Conservation (phyloP, 2,113 vertebrate genomes). For the Ictalurus punctatus region DNA sequence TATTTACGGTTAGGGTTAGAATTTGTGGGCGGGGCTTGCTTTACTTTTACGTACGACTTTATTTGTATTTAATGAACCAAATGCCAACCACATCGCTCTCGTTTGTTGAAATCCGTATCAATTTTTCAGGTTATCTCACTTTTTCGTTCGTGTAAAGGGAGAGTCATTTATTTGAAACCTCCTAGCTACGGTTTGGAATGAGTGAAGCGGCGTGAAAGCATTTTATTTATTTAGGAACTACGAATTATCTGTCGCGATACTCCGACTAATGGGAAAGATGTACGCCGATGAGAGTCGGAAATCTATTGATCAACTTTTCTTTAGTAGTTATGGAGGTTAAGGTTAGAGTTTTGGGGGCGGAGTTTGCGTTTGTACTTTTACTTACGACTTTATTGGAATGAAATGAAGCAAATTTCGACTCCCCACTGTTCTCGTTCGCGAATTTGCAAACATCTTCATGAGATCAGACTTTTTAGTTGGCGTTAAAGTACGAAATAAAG, state of each 20-base stretch:
- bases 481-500: background rate
- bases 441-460: background rate
- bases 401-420: background rate
- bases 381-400: background rate
- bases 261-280: background rate
- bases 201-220: background rate
- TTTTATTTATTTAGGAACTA: background rate
- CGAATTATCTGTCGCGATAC: background rate
- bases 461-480: background rate
- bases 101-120: background rate
- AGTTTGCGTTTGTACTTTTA: background rate
- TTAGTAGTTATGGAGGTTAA: background rate
- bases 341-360: background rate
- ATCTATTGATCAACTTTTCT: background rate
- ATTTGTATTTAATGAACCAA: background rate
- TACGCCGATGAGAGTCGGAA: background rate
- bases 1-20: background rate
- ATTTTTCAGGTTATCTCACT: background rate
- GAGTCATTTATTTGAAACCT: background rate
- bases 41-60: background rate
- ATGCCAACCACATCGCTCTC: background rate
- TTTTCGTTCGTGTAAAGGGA: background rate
- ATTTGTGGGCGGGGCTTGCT: background rate
- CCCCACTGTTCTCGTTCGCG: too few relatives aligned
- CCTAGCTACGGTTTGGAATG: background rate